Conservation (phyloP, 2,888 invertebrate species). For the Bimastos eiseni region DNA sequence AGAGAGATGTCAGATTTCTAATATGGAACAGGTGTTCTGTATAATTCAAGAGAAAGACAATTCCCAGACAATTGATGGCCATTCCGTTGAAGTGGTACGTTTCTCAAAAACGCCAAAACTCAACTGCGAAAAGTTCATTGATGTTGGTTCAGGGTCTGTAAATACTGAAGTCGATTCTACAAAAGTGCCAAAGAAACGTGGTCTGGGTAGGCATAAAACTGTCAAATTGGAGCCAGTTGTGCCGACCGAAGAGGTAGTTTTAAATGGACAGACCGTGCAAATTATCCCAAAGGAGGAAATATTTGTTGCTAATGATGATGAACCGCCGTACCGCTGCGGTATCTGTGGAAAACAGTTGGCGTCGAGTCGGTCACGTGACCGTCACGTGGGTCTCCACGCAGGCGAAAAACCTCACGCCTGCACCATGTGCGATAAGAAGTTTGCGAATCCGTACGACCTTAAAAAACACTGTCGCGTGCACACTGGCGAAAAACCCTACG, state of each 20-base stretch:
- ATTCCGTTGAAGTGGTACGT: background rate
- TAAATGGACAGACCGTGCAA: background rate
- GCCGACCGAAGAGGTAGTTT: background rate
- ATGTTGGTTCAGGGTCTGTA: background rate
- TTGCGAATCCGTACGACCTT: constrained; percentile 8
- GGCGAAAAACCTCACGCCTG: constrained; percentile 35
- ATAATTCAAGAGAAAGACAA: background rate
- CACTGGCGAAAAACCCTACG: background rate
- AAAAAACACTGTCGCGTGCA: constrained; percentile 9
- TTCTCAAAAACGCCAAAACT: background rate
- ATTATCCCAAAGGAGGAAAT: background rate
- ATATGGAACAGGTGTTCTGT: background rate
- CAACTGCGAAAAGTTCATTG: background rate
- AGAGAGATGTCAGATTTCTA: background rate
- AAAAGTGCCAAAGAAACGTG: background rate
- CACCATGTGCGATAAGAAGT: constrained; percentile 33
- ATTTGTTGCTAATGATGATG: background rate
- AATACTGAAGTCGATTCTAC: background rate
- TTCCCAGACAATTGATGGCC: background rate
- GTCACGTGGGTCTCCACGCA: constrained; percentile 32
- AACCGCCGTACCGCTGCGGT: background rate
- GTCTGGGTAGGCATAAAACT: background rate
- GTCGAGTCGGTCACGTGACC: background rate
- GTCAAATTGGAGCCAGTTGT: background rate
- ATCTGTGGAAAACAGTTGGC: constrained; percentile 16